Conservation (phyloP, 2,797 vertebrate genomes). For the Pelodytes ibericus region DNA sequence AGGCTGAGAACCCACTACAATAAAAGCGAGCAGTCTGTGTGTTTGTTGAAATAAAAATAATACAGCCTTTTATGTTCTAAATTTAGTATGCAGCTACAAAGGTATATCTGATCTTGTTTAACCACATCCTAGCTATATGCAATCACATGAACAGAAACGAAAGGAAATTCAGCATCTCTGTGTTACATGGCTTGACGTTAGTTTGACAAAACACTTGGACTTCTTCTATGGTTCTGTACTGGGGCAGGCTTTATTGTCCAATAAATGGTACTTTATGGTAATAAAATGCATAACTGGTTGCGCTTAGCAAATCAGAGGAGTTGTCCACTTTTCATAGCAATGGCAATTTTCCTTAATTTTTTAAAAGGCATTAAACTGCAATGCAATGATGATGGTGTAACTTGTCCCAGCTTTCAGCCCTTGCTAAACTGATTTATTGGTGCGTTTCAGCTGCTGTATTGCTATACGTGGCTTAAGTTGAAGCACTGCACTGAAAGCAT, state of each 20-base stretch:
- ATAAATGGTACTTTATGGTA: conserved; percentile 32
- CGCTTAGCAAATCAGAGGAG: conserved; percentile 25
- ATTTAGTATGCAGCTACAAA: background rate
- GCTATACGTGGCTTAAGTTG: conserved; percentile 4
- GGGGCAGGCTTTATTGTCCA: conserved; percentile 8
- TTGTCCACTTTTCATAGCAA: conserved; percentile 31
- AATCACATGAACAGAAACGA: background rate
- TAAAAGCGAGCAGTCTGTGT: no score
- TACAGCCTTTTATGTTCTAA: background rate
- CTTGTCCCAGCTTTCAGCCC: conserved; percentile 9
- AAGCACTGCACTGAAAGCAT: conserved; percentile 23
- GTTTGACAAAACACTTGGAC: background rate
- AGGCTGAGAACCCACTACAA: no score
- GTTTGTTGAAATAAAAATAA: background rate
- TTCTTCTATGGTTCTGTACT: background rate
- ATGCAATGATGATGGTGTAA: conserved; percentile 18
- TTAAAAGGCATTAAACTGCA: conserved; percentile 50
- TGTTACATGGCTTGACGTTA: background rate
- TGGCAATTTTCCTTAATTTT: conserved; percentile 48
- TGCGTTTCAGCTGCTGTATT: conserved; percentile 34
- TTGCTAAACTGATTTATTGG: conserved; percentile 42
- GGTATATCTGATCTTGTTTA: background rate
- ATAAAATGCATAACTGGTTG: conserved; percentile 35
- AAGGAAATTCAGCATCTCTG: background rate
- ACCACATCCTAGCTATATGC: background rate